Evolutionary conservation across 30 jellyfish, hydroid and myxozoan species (phyloP), one percentile per base, ranked within the genome.

Genomic region (Turritopsis rubra): DNA sequence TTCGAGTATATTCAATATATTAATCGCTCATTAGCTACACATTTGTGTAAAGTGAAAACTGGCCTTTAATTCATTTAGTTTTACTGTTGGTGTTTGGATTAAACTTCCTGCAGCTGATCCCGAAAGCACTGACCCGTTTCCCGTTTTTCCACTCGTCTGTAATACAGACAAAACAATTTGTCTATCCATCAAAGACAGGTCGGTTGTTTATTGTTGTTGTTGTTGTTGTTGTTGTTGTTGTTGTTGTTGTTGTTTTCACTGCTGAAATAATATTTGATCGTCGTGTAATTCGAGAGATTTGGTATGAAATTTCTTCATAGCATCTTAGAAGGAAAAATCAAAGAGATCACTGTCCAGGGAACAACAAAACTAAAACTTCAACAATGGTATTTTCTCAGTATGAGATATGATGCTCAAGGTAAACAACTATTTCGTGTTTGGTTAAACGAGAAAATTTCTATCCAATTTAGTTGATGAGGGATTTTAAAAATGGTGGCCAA

Each of bases 381-480:
- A 66, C 76, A 81, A 16, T 92, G 98, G 98, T 92, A 92, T 72
- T 89, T 84, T 84, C 88, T 92, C 19, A 81, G 77, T 65, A 83
- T 92, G 66, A 72, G 96, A 71, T 92, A 75, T 80, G 95, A 92
- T 81, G 96, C 96, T 7, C 95, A 87, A 78, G 80, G 98, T 87
- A 79, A 73, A 29, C 68, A 76, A 76, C 18, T 20, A n/a, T 23
- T 68, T 1, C 30, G 77, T 68, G 60, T 41, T 41, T 13, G 9
- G 60, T 41, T 41, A n/a, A n/a, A n/a, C n/a, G n/a, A n/a, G n/a
- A n/a, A n/a, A n/a, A n/a, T n/a, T n/a, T n/a, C n/a, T n/a, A n/a
- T n/a, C n/a, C n/a, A n/a, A n/a, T n/a, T n/a, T n/a, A n/a, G n/a
- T n/a, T n/a, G n/a, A n/a, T n/a, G n/a, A n/a, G n/a, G n/a, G n/a